Percentiles rank a stretch among this genome's conserved stretches.
Conservation (phyloP, 2,888 invertebrate genomes). For the Rotaria socialis region DNA sequence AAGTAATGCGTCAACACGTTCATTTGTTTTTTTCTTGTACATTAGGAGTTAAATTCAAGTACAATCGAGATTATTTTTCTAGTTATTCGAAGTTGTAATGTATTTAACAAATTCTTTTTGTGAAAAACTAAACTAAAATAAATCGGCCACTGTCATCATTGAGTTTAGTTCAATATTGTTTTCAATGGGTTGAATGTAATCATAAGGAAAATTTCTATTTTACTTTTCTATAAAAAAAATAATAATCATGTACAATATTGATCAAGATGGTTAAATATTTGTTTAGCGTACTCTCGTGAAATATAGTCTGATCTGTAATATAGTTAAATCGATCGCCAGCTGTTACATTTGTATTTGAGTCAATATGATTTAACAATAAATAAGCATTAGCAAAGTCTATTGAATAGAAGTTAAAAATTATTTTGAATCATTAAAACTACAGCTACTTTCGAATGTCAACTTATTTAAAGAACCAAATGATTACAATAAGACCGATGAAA, state of each 20-base stretch:
- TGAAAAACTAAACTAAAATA: not conserved
- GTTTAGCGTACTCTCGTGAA: not conserved
- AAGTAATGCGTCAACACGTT: not conserved
- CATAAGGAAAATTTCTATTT: too few relatives aligned
- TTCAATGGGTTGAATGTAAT: not conserved
- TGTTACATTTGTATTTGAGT: not conserved
- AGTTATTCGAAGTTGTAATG: not conserved
- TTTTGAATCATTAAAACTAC: not conserved
- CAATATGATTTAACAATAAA: not conserved
- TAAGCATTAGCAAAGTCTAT: slow-evolving; percentile 1
- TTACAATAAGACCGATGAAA: not conserved
- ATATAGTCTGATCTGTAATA: not conserved
- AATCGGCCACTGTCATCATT: slow-evolving; percentile 24
- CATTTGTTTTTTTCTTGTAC: not conserved
- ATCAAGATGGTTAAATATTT: not conserved
- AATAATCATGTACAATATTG: not conserved
- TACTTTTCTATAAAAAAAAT: not conserved
- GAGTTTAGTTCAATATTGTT: not conserved
- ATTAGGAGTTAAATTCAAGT: not conserved
- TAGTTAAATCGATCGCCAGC: not conserved
- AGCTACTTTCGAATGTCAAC: not conserved
- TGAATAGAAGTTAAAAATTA: not conserved
- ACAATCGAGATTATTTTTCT: not conserved
- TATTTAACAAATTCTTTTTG: slow-evolving; percentile 1
- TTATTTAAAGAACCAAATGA: not conserved